Conservation (phyloP, 1,140 invertebrate genomes). For the Hypsibius dujardini region DNA sequence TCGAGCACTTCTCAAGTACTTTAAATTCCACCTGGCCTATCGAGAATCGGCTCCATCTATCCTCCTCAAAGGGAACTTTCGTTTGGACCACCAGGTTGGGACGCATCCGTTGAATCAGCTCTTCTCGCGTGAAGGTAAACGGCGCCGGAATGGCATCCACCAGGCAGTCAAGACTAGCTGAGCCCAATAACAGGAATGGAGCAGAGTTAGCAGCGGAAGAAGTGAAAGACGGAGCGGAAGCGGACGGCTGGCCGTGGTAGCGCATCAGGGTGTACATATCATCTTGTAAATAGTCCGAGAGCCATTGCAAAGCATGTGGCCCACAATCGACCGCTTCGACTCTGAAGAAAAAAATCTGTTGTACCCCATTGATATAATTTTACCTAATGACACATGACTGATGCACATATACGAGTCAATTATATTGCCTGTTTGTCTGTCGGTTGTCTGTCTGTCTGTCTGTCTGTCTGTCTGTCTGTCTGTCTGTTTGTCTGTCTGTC, state of each 20-base stretch:
- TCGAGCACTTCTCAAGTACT: conserved; percentile 46
- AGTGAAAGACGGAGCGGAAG: conserved; percentile 19
- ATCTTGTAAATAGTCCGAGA: conserved; percentile 45
- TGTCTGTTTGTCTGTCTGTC: no score
- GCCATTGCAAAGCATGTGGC: conserved; percentile 52
- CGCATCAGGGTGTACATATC: conserved; percentile 34
- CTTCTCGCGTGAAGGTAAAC: conserved; percentile 34
- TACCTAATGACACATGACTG: no score
- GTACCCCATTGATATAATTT: background rate
- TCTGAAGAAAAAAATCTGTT: conserved; percentile 18
- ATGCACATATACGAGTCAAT: no score
- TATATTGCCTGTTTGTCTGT: no score
- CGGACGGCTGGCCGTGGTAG: conserved; percentile 25
- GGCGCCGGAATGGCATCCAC: conserved; percentile 38
- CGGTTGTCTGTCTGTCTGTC: no score
- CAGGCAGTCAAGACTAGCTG: conserved; percentile 52
- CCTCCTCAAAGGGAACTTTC: conserved; percentile 49
- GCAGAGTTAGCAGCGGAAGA: conserved; percentile 67
- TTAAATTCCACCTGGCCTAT: conserved; percentile 51
- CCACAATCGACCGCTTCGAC: conserved; percentile 50
- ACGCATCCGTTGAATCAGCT: conserved; percentile 39
- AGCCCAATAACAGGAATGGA: conserved; percentile 64
- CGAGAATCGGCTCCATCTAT: conserved; percentile 45
- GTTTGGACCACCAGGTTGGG: conserved; percentile 40
- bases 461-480: background rate